Evolutionary conservation across 2,113 vertebrate species (phyloP), one percentile per base, ranked within the genome.

Genomic region (Paratilapia polleni): DNA sequence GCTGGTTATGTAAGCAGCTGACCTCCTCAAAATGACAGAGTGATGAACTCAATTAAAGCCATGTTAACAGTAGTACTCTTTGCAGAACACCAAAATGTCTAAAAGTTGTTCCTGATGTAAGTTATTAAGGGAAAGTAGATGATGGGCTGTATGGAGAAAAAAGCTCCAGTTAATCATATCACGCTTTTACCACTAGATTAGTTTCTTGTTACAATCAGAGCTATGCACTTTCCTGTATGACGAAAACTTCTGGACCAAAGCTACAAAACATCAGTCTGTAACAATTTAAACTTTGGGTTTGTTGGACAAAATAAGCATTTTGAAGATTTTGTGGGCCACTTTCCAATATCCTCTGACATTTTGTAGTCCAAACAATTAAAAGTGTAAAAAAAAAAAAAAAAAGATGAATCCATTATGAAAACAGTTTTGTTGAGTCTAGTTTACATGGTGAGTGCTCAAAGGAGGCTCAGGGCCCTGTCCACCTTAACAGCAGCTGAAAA

Each of bases 1-100:
- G 81, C 31, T 57, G 60, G 83, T 89, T 88, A 86, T 84, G n/a
- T 78, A 87, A 92, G 87, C 63, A 8, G 57, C 47, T n/a, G 60
- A 81, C 86, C 52, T 68, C 54, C 89, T 87, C 74, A 63, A 70
- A 43, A 76, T 82, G 66, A 86, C 78, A 36, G 82, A 38, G 1
- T 20, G 59, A 64, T 60, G 76, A 64, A 88, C 54, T 76, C 52
- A 13, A 7, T 17, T 26, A n/a, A 38, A 60, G 24, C 14, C 1
- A 5, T 2, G 12, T 26, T 60, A 52, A 26, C 61, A 20, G 43
- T 6, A 56, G 14, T 8, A 54, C 34, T 22, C 10, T 43, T 15
- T 61, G 31, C 58, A 62, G 49, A 62, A 62, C 20, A 8, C 11
- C 19, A 43, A 34, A 68, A 49, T 31, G 34, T 79, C 54, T 31